These are phyloP conservation scores for Pogoniulus pusillus DNA, from an alignment of 2,797 vertebrate genomes.

Conservation along the genomic window DNA sequence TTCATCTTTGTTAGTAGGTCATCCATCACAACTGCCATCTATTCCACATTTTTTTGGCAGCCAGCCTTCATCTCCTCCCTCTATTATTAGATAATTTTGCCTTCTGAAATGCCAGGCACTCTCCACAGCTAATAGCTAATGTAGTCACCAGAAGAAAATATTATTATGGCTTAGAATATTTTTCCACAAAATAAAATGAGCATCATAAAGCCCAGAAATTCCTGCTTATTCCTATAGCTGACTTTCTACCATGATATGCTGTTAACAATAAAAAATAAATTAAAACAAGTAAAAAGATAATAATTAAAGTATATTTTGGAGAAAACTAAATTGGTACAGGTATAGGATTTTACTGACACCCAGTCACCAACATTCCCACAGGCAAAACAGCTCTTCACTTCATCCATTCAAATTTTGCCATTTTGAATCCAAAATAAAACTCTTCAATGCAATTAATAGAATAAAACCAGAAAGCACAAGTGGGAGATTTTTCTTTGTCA, in stretches of 20 bases:
- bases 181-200: not conserved
- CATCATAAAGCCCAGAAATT: not conserved
- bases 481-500: not conserved
- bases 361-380: not conserved
- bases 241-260: not conserved
- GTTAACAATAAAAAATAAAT: not conserved
- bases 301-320: not conserved
- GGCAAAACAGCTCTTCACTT: not conserved
- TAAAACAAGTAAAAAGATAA: not conserved
- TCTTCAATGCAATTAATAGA: not conserved
- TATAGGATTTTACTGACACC: not conserved
- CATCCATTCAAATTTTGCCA: not conserved
- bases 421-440: not conserved
- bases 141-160: not conserved
- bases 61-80: not conserved
- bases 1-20: constrained; percentile 59
- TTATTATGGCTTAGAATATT: not conserved
- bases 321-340: not conserved
- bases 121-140: not conserved
- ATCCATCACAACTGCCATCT: constrained; percentile 55
- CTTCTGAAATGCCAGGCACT: not conserved
- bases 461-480: not conserved
- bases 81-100: constrained; percentile 32
- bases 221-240: not conserved
- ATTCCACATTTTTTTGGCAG: constrained; percentile 15